phyloP scores from a whole-genome alignment of 1,140 invertebrate species.

The Physella acuta region DNA sequence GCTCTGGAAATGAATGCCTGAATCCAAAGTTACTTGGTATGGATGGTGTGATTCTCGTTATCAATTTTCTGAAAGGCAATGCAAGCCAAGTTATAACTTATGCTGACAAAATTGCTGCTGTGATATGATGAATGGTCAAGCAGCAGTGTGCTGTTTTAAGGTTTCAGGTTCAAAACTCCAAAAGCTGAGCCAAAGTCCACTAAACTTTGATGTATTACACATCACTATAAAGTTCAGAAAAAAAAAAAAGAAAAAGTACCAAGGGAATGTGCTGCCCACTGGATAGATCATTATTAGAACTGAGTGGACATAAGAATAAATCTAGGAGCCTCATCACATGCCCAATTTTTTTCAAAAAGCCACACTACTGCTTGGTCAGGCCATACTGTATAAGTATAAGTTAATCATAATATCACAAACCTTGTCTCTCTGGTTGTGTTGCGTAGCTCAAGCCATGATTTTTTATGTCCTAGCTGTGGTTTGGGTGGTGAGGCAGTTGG shows the following conservation, averaged over 20 bases:
- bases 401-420: constrained; percentile 30
- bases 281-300: background rate
- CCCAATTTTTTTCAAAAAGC: background rate
- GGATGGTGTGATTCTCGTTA: constrained; percentile 59
- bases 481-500: constrained; percentile 29
- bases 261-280: background rate
- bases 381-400: background rate
- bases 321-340: background rate
- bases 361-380: background rate
- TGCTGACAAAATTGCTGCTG: too few species aligned
- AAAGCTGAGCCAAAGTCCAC: too few species aligned
- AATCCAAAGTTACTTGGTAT: constrained; percentile 63
- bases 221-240: too few species aligned
- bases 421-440: constrained; percentile 79
- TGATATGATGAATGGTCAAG: too few species aligned
- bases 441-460: constrained; percentile 76
- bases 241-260: background rate
- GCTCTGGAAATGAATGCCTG: constrained; percentile 55
- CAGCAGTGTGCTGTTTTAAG: too few species aligned
- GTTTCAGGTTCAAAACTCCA: too few species aligned
- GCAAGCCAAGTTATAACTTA: too few species aligned
- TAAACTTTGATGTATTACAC: too few species aligned
- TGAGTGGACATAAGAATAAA: background rate
- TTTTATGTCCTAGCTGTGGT: constrained; percentile 35
- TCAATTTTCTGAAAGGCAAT: constrained; percentile 69